These are phyloP conservation scores for Copsychus sechellarum DNA, from an alignment of 2,113 vertebrate genomes.

Conservation along the genomic window DNA sequence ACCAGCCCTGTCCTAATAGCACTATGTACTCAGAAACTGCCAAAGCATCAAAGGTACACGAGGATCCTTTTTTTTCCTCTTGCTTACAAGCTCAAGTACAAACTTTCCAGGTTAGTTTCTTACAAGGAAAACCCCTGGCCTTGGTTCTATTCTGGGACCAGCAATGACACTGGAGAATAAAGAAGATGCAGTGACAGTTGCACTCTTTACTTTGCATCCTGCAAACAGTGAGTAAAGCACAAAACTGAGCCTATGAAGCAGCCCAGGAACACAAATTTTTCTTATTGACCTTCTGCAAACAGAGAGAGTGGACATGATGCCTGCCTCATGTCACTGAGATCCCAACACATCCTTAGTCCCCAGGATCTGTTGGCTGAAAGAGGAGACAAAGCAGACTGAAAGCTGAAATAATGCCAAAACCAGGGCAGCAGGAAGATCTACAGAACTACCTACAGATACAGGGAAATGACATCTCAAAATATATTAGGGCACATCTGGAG, in stretches of 20 bases:
- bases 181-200: fast-evolving
- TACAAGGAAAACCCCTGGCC: neutral
- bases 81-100: neutral
- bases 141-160: neutral
- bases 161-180: neutral
- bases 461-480: neutral
- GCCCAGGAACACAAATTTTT: neutral
- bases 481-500: conserved; percentile 32
- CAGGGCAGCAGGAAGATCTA: neutral
- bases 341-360: neutral
- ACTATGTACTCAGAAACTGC: fast-evolving
- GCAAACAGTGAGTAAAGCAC: neutral
- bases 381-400: neutral
- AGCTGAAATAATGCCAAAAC: neutral
- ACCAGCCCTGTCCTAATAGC: neutral
- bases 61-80: neutral
- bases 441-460: neutral
- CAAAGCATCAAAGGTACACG: neutral
- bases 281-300: neutral
- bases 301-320: fast-evolving
- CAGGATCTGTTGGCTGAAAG: neutral
- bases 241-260: neutral
- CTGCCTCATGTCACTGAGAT: neutral
- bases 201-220: neutral
- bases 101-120: neutral